phyloP scores from a whole-genome alignment of 1,140 invertebrate species.

The Globodera rostochiensis region DNA sequence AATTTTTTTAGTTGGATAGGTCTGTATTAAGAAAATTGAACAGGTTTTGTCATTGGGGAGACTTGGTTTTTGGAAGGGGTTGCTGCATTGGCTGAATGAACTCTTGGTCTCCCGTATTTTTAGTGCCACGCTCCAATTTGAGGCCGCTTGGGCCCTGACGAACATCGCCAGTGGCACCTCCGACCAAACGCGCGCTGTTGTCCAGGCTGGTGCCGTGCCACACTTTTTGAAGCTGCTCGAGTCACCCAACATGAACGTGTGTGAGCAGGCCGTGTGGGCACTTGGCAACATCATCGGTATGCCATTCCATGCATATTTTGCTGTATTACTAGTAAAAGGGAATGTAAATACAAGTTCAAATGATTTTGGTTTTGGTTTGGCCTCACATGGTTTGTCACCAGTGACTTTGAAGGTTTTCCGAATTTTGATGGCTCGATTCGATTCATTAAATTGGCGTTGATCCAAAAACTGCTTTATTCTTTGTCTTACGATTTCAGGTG shows the following conservation, averaged over 20 bases:
- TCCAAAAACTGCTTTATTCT: too few species aligned
- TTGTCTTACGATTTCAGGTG: slow-evolving; percentile 76
- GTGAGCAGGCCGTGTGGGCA: slow-evolving; percentile 98
- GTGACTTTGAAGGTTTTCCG: too few species aligned
- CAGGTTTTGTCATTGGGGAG: too few species aligned
- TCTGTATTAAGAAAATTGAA: not conserved
- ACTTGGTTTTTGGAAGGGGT: too few species aligned
- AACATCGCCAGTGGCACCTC: slow-evolving; percentile 98
- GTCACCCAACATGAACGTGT: slow-evolving; percentile 93
- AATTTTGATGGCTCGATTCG: too few species aligned
- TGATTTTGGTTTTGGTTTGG: too few species aligned
- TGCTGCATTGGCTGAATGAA: too few species aligned
- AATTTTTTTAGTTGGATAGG: slow-evolving; percentile 37
- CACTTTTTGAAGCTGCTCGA: slow-evolving; percentile 84
- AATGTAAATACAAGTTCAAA: too few species aligned
- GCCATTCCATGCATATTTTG: too few species aligned
- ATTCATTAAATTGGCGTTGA: too few species aligned
- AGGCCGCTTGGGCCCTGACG: slow-evolving; percentile 97
- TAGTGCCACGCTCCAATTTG: slow-evolving; percentile 91
- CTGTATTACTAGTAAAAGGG: too few species aligned
- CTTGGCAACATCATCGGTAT: slow-evolving; percentile 91
- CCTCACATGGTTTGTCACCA: too few species aligned
- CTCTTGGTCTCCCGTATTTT: slow-evolving; percentile 22
- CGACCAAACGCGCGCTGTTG: slow-evolving; percentile 91
- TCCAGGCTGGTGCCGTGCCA: slow-evolving; percentile 88